These are phyloP conservation scores for Heterodera filipjevi DNA, from an alignment of 2,888 invertebrate species.

Conservation along the genomic window DNA sequence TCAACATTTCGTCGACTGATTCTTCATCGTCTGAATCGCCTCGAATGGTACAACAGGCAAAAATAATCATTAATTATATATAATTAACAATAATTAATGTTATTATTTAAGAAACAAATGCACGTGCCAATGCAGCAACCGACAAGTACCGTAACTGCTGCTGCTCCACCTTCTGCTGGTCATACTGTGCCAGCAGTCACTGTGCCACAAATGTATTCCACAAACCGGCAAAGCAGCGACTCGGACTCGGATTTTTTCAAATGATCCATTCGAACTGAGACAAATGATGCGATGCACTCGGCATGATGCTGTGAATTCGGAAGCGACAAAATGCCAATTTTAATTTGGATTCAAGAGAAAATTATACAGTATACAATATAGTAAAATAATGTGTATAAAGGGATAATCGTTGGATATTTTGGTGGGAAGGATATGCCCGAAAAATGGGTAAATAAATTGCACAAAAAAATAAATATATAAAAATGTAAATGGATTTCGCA, in stretches of 20 bases:
- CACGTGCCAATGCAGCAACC: neutral
- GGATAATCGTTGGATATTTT: neutral
- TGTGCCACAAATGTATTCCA: neutral
- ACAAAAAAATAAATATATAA: neutral
- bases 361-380: neutral
- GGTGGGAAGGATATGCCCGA: neutral
- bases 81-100: neutral
- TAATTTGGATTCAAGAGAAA: neutral
- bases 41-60: neutral
- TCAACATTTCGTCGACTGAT: neutral
- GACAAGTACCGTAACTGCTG: neutral
- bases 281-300: too few species aligned
- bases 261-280: neutral
- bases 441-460: neutral
- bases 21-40: neutral
- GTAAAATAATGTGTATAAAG: neutral
- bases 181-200: neutral
- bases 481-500: neutral
- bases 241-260: conserved; percentile 16
- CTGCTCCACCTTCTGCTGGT: neutral
- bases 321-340: neutral
- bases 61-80: neutral
- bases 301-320: too few species aligned
- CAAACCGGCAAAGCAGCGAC: conserved; percentile 1
- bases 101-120: neutral